phyloP scores from a whole-genome alignment of 1,140 invertebrate genomes.

The Saccostrea cuccullata region DNA sequence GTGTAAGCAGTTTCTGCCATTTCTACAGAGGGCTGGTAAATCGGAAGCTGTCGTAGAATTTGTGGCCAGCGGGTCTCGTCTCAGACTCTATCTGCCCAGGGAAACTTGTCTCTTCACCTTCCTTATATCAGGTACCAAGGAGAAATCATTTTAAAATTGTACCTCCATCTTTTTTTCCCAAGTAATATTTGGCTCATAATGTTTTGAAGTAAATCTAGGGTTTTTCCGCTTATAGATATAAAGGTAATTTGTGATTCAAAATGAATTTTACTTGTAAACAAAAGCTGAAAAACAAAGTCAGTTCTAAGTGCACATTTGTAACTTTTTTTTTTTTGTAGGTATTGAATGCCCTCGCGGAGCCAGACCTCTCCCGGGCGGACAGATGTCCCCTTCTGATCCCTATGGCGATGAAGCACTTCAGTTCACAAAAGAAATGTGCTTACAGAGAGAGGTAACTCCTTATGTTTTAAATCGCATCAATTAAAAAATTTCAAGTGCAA shows the following conservation, averaged over 20 bases:
- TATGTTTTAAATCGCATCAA: too few relatives aligned
- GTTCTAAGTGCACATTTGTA: too few relatives aligned
- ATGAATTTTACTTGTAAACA: too few relatives aligned
- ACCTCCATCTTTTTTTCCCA: too few relatives aligned
- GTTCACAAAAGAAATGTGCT: conserved; percentile 92
- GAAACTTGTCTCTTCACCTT: conserved; percentile 97
- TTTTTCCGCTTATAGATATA: too few relatives aligned
- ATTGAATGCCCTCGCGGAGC: conserved; percentile 92
- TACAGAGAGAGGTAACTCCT: conserved; percentile 89
- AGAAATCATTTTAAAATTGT: neutral
- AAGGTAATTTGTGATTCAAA: too few relatives aligned
- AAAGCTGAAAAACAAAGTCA: too few relatives aligned
- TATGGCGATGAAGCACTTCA: conserved; percentile 94
- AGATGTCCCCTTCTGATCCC: conserved; percentile 88
- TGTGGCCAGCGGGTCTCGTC: conserved; percentile 94
- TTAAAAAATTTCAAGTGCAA: too few relatives aligned
- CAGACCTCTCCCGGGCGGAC: conserved; percentile 84
- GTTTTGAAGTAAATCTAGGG: too few relatives aligned
- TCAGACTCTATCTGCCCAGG: conserved; percentile 95
- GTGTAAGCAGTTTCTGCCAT: conserved; percentile 94
- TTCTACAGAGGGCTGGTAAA: conserved; percentile 89
- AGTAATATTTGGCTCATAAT: too few relatives aligned
- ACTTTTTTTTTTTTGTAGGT: conserved; percentile 79
- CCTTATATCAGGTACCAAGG: conserved; percentile 85
- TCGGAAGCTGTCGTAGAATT: conserved; percentile 96